These are phyloP conservation scores for Scomber japonicus DNA, from an alignment of 2,113 vertebrate species.

Conservation along the genomic window DNA sequence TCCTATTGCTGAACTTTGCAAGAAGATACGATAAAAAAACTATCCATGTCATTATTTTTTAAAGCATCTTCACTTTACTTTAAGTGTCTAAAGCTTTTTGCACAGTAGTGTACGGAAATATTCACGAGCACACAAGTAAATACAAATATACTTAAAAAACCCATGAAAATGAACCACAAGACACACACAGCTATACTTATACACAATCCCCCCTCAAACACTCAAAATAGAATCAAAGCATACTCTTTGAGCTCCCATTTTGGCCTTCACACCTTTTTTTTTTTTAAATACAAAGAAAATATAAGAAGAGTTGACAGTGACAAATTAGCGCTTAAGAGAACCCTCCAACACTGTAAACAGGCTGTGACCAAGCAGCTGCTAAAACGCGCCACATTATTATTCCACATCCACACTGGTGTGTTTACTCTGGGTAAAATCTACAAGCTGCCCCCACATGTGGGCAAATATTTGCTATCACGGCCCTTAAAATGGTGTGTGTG, in stretches of 20 bases:
- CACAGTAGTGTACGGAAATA: conserved; percentile 6
- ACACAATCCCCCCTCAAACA: conserved; percentile 40
- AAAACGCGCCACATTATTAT: conserved; percentile 81
- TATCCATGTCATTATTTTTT: no score
- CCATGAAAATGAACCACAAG: not conserved
- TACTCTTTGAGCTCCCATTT: conserved; percentile 31
- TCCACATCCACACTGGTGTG: conserved; percentile 77
- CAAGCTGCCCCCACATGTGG: conserved; percentile 77
- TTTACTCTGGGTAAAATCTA: conserved; percentile 76
- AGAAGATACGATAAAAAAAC: no score
- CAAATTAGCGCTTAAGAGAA: conserved; percentile 81
- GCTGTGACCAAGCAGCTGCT: conserved; percentile 77
- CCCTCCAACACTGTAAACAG: conserved; percentile 78
- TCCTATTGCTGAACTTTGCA: no score
- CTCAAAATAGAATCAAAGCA: conserved; percentile 58
- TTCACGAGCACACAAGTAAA: conserved; percentile 8
- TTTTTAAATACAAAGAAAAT: conserved; percentile 40
- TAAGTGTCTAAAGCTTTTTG: no score
- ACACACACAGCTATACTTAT: conserved; percentile 20
- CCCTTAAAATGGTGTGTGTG: conserved; percentile 54
- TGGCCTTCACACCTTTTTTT: conserved; percentile 2
- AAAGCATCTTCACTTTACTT: no score
- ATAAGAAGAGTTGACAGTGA: conserved; percentile 77
- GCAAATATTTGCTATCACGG: conserved; percentile 80
- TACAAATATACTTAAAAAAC: conserved; percentile 3